A percentile compares a stretch with the other conserved stretches of the same genome.
These are phyloP conservation scores for Lipotes vexillifer DNA, from an alignment of 2,113 vertebrate genomes.

Conservation along the genomic window DNA sequence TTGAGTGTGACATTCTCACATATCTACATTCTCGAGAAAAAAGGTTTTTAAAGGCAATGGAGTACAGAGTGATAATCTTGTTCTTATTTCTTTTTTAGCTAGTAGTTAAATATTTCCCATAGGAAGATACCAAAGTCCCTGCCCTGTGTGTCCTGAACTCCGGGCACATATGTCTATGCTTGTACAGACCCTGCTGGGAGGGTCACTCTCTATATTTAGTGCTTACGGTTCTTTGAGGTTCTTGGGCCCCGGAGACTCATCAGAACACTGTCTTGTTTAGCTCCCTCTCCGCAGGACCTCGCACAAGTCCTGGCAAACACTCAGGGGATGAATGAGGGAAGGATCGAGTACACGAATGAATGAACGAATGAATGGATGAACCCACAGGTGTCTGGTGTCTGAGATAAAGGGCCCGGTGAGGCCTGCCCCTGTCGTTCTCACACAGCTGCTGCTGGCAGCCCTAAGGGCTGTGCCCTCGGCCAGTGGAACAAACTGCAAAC, in stretches of 20 bases:
- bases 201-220: not conserved
- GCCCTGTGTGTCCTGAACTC: not conserved
- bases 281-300: not conserved
- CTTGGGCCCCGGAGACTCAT: not conserved
- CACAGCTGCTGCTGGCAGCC: not conserved
- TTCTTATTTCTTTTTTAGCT: conserved; percentile 15
- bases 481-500: not conserved
- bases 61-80: not conserved
- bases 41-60: not conserved
- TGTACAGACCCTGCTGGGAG: not conserved
- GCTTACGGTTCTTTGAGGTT: conserved; percentile 9
- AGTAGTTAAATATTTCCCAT: conserved; percentile 38
- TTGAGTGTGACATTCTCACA: not conserved
- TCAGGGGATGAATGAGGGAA: not conserved
- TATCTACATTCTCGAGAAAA: not conserved
- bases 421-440: not conserved
- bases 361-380: not conserved
- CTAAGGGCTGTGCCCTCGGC: not conserved
- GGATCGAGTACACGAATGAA: not conserved
- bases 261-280: not conserved
- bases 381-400: not conserved
- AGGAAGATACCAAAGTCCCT: not conserved
- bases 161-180: not conserved
- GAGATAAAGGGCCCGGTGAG: not conserved
- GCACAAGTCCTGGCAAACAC: conserved; percentile 9